Evolutionary conservation across 2,113 vertebrate species (phyloP).

Genomic region (Chloroceryle aenea): DNA sequence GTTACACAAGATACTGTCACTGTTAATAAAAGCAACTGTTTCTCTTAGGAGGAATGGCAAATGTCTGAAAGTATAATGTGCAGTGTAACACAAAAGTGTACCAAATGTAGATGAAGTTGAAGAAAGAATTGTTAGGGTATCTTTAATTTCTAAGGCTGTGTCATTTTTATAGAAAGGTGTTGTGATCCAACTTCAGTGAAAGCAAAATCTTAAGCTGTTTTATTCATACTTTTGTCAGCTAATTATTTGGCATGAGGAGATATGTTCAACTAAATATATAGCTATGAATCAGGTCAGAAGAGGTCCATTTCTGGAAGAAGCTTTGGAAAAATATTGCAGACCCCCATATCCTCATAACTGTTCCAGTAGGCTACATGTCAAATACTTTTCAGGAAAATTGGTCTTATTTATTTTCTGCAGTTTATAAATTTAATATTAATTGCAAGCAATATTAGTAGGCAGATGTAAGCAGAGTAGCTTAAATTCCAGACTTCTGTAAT

Average conservation of each 20-base stretch:
- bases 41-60: background rate
- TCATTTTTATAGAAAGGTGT: background rate
- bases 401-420: background rate
- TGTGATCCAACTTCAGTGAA: background rate
- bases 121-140: background rate
- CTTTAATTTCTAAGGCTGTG: background rate
- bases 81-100: background rate
- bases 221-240: background rate
- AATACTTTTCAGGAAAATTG: background rate
- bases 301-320: background rate
- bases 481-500: background rate
- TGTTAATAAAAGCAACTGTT: background rate
- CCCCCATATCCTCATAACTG: background rate
- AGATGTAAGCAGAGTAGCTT: background rate
- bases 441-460: background rate
- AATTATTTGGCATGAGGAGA: background rate
- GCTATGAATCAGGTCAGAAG: background rate
- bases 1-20: background rate
- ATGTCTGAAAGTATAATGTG: background rate
- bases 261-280: background rate
- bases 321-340: background rate
- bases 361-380: background rate
- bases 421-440: background rate
- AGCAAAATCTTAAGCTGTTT: background rate
- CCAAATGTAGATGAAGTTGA: background rate